A percentile compares a stretch with the other conserved stretches of the same genome.
Evolutionary conservation across 1,140 invertebrate genomes (phyloP).

Genomic region (Hesperophylax magnus): DNA sequence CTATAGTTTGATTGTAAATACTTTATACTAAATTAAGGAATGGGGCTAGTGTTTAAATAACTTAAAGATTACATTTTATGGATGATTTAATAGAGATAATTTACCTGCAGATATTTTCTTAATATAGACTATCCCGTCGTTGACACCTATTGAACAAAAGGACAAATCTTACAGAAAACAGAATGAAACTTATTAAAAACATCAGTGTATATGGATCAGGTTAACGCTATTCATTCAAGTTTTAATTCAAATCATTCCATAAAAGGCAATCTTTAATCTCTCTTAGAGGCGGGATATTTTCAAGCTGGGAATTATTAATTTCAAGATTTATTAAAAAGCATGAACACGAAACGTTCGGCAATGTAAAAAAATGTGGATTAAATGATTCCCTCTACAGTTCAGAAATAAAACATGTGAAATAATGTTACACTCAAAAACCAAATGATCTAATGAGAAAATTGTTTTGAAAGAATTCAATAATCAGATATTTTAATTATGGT

Average conservation of each 20-base stretch:
- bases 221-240: background rate
- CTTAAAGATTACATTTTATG: conserved; percentile 44
- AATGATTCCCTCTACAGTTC: no score
- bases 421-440: no score
- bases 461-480: no score
- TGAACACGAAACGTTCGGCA: no score
- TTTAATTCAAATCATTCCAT: conserved; percentile 34
- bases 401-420: no score
- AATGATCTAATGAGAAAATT: no score
- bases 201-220: no score
- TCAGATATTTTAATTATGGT: no score
- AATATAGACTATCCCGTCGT: conserved; percentile 70
- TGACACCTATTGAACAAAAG: conserved; percentile 74
- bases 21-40: background rate
- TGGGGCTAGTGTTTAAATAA: background rate
- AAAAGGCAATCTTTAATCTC: conserved; percentile 52
- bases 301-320: no score
- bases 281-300: no score
- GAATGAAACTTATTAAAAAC: background rate
- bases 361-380: no score
- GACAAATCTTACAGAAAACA: conserved; percentile 19
- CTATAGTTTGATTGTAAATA: background rate
- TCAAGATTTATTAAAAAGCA: no score
- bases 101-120: conserved; percentile 77
- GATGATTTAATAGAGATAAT: conserved; percentile 45